Evolutionary conservation across 2,888 invertebrate species (phyloP).

Genomic region (Athalia cordata): DNA sequence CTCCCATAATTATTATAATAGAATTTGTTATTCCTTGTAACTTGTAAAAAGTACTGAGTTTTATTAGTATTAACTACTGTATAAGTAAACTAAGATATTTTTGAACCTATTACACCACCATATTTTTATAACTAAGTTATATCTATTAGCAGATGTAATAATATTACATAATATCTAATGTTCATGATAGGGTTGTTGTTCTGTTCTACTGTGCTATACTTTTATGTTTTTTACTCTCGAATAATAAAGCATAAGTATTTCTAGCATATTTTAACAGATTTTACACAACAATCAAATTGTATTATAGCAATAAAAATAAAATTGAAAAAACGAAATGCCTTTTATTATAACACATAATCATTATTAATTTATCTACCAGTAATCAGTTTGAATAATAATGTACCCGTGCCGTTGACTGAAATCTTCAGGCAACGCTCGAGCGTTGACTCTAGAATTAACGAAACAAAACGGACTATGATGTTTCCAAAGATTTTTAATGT

Average conservation of each 20-base stretch:
- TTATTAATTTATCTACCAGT: not conserved
- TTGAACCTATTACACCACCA: slow-evolving; percentile 62
- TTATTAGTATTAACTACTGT: slow-evolving; percentile 71
- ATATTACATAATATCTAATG: slow-evolving; percentile 70
- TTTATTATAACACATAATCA: not conserved
- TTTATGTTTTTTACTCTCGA: slow-evolving; percentile 61
- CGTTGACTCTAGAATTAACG: no score
- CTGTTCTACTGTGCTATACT: slow-evolving; percentile 66
- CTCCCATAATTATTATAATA: slow-evolving; percentile 58
- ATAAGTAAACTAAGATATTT: slow-evolving; percentile 67
- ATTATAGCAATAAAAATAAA: slow-evolving; percentile 66
- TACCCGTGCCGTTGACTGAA: no score
- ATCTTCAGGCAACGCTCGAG: no score
- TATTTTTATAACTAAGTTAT: slow-evolving; percentile 71
- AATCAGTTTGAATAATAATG: no score
- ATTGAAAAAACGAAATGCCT: slow-evolving; percentile 52
- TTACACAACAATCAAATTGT: slow-evolving; percentile 68
- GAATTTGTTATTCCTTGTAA: slow-evolving; percentile 73
- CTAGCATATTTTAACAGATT: slow-evolving; percentile 64
- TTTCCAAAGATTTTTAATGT: no score
- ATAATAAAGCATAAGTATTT: slow-evolving; percentile 64
- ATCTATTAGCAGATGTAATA: slow-evolving; percentile 72
- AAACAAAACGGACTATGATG: no score
- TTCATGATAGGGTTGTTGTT: slow-evolving; percentile 68
- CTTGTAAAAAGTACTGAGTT: slow-evolving; percentile 74